Percentiles rank a stretch among this genome's conserved stretches.
These are phyloP conservation scores for Cantharis nigra DNA, from an alignment of 2,888 invertebrate species.

Conservation along the genomic window DNA sequence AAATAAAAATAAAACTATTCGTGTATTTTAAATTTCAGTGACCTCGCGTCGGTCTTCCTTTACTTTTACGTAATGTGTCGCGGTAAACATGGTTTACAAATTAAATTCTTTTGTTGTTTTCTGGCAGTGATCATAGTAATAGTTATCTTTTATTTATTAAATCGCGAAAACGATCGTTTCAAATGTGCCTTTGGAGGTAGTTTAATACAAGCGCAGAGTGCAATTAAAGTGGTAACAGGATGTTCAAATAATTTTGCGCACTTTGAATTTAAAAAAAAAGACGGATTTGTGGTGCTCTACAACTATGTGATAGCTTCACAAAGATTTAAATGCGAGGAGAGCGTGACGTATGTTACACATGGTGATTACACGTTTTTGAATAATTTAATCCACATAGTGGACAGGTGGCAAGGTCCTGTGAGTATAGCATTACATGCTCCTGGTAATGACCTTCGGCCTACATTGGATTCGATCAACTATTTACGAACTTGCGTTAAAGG, in stretches of 20 bases:
- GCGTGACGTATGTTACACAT: conserved; percentile 70
- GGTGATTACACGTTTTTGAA: conserved; percentile 70
- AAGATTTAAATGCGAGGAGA: conserved; percentile 59
- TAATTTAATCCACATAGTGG: conserved; percentile 63
- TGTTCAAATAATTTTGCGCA: conserved; percentile 26
- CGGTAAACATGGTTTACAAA: neutral
- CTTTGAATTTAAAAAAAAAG: conserved; percentile 23
- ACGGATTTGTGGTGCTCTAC: conserved; percentile 62
- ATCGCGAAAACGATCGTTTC: neutral
- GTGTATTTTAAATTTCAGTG: neutral
- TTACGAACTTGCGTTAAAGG: conserved; percentile 61
- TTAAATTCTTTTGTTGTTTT: neutral
- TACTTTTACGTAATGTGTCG: neutral
- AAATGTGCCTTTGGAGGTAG: neutral
- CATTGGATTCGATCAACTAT: conserved; percentile 63
- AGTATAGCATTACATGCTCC: conserved; percentile 69
- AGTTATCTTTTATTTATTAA: neutral
- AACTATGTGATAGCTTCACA: conserved; percentile 62
- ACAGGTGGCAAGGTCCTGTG: conserved; percentile 67
- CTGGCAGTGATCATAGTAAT: neutral
- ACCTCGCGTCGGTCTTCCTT: neutral
- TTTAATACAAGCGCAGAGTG: neutral
- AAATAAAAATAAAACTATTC: neutral
- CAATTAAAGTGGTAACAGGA: conserved; percentile 36
- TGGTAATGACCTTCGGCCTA: conserved; percentile 62